phyloP scores from a whole-genome alignment of 1,140 invertebrate genomes.

The Streblospio benedicti region DNA sequence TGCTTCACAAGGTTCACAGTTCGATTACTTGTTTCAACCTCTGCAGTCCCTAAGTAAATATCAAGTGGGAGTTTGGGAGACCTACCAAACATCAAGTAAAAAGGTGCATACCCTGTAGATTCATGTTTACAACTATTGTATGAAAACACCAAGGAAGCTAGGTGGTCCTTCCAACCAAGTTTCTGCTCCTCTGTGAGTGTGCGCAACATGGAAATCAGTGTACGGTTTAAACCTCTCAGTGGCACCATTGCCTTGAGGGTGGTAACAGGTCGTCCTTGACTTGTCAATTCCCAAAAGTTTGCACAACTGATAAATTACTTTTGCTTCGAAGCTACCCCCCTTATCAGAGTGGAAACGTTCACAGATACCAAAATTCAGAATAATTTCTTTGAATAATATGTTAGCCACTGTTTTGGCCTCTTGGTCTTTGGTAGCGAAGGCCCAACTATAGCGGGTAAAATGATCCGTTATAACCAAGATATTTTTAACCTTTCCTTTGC shows the following conservation, averaged over 20 bases:
- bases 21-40: no score
- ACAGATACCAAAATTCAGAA: constrained; percentile 41
- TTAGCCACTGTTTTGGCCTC: constrained; percentile 38
- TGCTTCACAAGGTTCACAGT: no score
- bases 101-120: constrained; percentile 23
- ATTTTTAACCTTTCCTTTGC: constrained; percentile 14
- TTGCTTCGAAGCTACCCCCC: neutral
- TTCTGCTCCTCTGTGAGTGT: constrained; percentile 3
- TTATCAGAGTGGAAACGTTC: constrained; percentile 11
- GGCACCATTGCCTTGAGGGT: neutral
- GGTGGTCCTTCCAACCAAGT: constrained; percentile 8
- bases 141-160: constrained; percentile 4
- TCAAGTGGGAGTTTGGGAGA: constrained; percentile 22
- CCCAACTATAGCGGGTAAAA: constrained; percentile 44
- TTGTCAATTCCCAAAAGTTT: neutral
- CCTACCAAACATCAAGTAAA: constrained; percentile 28
- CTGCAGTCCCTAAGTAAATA: constrained; percentile 10
- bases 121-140: constrained; percentile 24
- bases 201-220: constrained; percentile 18
- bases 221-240: constrained; percentile 18
- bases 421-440: constrained; percentile 40
- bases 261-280: neutral
- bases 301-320: constrained; percentile 1
- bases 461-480: constrained; percentile 38
- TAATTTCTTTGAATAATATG: constrained; percentile 32